A percentile compares a stretch with the other conserved stretches of the same genome.
Evolutionary conservation across 2,113 vertebrate species (phyloP).

Genomic region (Tragelaphus scriptus): DNA sequence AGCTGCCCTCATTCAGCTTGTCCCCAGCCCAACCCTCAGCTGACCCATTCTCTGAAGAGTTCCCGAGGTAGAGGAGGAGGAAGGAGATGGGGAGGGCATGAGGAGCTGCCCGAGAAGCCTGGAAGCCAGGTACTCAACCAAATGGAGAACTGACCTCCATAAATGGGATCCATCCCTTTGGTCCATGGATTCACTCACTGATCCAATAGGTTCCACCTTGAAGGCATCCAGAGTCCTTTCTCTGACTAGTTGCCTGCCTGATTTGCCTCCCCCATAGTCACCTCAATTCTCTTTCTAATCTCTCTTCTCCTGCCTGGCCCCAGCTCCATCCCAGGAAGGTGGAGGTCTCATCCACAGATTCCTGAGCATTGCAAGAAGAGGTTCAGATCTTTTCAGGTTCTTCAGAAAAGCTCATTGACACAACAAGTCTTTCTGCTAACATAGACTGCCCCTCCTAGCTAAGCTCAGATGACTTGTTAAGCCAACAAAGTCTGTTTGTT

Average conservation of each 20-base stretch:
- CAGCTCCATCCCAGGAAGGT: not conserved
- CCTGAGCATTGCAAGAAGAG: not conserved
- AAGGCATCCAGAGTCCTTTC: not conserved
- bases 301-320: not conserved
- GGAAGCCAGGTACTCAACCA: not conserved
- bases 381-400: not conserved
- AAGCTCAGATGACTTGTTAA: not conserved
- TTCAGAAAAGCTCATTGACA: not conserved
- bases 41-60: not conserved
- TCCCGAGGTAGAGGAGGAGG: not conserved
- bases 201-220: not conserved
- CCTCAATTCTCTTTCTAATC: not conserved
- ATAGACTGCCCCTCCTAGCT: not conserved
- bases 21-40: not conserved
- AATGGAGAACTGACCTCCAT: not conserved
- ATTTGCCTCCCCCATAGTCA: not conserved
- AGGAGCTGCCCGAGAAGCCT: not conserved
- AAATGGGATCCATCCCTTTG: not conserved
- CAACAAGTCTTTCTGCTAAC: not conserved
- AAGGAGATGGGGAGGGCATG: not conserved
- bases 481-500: not conserved
- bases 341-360: not conserved
- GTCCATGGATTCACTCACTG: not conserved
- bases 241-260: not conserved
- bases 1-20: not conserved